Base-by-base conservation (phyloP, 1,140 invertebrate species). In the Phocides pigmalion region DNA sequence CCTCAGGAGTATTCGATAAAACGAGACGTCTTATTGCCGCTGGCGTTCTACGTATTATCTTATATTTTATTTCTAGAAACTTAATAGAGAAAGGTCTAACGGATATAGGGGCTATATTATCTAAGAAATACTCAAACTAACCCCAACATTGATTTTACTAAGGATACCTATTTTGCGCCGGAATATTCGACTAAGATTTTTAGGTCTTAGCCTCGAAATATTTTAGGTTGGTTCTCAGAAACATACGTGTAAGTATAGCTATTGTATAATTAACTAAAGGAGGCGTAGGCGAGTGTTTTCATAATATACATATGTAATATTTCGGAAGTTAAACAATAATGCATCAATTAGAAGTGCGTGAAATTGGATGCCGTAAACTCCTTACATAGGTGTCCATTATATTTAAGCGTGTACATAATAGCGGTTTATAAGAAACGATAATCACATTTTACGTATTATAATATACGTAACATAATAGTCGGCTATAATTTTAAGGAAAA, bases 1-100 rank as follows among this genome's bases (percentile, higher is more conserved):
- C 32, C 44, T 49, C 28, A 16, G 32, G 44, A 49, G 56, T 32
- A 37, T 61, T 61, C 44, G 17, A 61, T 49, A 16, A 61, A 49
- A 61, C 32, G 25, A 28, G 15, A 2, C 2, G n/a, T 58, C 25
- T 42, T 44, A 28, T 44, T 41, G 20, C 35, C 42, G 9, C 15
- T 37, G 25, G 15, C 4, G 17, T 56, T 25, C 53, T 56, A 42
- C 22, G 12, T 44, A 58, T 39, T 25, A 12, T 20, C 12, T 17
- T 41, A 11, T 47, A 17, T 25, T 32, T 32, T 19, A 50, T 50
- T 50, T 32, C 9, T 5, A 4, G n/a, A 32, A 50, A 50, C 22
- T 4, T 32, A 32, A 50, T 50, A 32, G 15, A 17, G 25, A 50
- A 50, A 11, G 47, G 47, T 50, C 15, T 50, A 32, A 32, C 14